Percentiles rank a stretch among this genome's conserved stretches.
phyloP scores from a whole-genome alignment of 2,888 invertebrate species.

The Cancer borealis region DNA sequence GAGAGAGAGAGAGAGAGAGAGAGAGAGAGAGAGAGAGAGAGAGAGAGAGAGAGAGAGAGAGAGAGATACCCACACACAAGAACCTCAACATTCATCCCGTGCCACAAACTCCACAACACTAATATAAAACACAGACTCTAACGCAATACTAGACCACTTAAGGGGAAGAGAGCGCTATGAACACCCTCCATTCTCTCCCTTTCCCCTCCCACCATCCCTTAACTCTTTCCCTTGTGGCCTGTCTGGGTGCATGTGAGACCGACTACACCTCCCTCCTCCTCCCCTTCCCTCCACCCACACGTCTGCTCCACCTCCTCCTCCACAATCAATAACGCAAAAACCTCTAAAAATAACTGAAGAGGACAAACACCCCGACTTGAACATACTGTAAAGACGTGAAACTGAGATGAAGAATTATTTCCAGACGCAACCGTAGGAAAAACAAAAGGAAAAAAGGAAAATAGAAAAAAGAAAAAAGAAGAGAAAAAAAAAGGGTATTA shows the following conservation, averaged over 20 bases:
- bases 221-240: background rate
- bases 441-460: background rate
- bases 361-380: background rate
- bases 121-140: background rate
- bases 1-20: background rate
- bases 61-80: background rate
- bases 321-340: conserved; percentile 30
- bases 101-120: background rate
- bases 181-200: background rate
- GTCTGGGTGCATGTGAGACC: background rate
- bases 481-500: background rate
- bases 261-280: background rate
- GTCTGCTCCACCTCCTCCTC: background rate
- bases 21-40: background rate
- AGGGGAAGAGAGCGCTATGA: background rate
- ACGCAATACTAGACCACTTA: background rate
- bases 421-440: background rate
- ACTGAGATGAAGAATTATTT: background rate
- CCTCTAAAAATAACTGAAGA: background rate
- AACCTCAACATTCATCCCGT: background rate
- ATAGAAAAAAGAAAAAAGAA: background rate
- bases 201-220: background rate
- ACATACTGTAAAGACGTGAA: background rate
- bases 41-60: conserved; percentile 14
- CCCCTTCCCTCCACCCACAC: background rate